Conservation (phyloP, 2,888 invertebrate species). For the Andrena haemorrhoa region DNA sequence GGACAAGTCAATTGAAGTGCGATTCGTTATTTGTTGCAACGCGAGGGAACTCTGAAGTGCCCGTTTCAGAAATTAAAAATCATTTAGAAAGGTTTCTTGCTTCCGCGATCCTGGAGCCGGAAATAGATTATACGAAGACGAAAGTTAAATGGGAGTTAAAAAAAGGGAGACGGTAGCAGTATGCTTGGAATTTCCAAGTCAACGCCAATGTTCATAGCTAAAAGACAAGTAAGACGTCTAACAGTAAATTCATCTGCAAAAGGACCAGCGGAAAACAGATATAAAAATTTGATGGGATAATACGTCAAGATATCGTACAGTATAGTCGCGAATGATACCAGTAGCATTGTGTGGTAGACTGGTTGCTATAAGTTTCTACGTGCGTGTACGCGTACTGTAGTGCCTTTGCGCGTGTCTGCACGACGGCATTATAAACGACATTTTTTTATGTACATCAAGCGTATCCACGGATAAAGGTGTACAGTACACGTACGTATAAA, state of each 20-base stretch:
- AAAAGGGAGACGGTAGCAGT: too few species aligned
- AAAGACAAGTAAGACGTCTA: too few species aligned
- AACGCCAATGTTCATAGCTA: too few species aligned
- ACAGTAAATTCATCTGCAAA: too few species aligned
- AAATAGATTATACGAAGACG: too few species aligned
- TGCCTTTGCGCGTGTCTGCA: neutral
- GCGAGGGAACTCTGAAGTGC: neutral
- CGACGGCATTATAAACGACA: constrained; percentile 35
- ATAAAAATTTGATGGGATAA: too few species aligned
- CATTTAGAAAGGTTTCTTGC: too few species aligned
- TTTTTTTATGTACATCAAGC: constrained; percentile 3
- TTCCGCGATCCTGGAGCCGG: too few species aligned
- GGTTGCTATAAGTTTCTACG: neutral
- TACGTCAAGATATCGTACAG: too few species aligned
- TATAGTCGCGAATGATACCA: neutral
- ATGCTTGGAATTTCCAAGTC: too few species aligned
- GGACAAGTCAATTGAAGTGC: constrained; percentile 38
- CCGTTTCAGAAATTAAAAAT: neutral
- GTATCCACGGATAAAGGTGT: constrained; percentile 4
- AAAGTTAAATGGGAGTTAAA: too few species aligned
- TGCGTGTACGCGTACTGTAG: neutral
- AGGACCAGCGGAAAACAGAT: too few species aligned
- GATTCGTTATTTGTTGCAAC: constrained; percentile 16
- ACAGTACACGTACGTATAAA: constrained; percentile 35
- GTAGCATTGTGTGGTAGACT: neutral